Conservation (phyloP, 2,797 vertebrate genomes). For the Serranus cabrilla region DNA sequence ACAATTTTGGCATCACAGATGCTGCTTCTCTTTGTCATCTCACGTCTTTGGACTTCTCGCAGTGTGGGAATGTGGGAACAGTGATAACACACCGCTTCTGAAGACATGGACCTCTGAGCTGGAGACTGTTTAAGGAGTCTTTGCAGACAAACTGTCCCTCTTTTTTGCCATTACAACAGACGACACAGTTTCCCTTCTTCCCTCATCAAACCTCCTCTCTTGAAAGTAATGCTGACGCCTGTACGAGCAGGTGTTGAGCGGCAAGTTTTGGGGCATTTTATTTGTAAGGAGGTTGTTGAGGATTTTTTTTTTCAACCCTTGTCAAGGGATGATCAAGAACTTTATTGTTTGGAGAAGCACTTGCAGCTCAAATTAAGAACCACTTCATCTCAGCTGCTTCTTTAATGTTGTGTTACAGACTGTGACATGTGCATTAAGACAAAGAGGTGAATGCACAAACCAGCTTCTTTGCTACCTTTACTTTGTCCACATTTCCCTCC, state of each 20-base stretch:
- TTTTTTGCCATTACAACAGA: constrained; percentile 27
- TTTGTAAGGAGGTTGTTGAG: neutral
- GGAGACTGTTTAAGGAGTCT: constrained; percentile 2
- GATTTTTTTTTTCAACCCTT: neutral
- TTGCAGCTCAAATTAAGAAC: constrained; percentile 34
- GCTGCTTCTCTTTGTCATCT: constrained; percentile 16
- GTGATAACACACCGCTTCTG: neutral
- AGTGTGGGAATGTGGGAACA: neutral
- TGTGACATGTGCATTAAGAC: constrained; percentile 3
- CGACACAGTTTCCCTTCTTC: neutral
- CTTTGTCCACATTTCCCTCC: neutral
- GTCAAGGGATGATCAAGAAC: neutral
- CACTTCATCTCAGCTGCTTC: neutral
- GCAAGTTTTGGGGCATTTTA: constrained; percentile 31
- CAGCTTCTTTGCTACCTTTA: constrained; percentile 9
- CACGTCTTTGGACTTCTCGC: constrained; percentile 2
- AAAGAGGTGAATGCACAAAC: constrained; percentile 10
- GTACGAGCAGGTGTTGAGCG: neutral
- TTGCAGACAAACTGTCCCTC: constrained; percentile 9
- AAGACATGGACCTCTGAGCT: constrained; percentile 4
- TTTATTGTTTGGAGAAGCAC: constrained; percentile 49
- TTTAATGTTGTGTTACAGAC: constrained; percentile 16
- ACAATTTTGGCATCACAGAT: neutral
- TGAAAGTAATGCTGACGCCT: constrained; percentile 3
- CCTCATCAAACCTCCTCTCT: neutral